phyloP scores from a whole-genome alignment of 2,888 invertebrate species.

The Cetonia aurata region DNA sequence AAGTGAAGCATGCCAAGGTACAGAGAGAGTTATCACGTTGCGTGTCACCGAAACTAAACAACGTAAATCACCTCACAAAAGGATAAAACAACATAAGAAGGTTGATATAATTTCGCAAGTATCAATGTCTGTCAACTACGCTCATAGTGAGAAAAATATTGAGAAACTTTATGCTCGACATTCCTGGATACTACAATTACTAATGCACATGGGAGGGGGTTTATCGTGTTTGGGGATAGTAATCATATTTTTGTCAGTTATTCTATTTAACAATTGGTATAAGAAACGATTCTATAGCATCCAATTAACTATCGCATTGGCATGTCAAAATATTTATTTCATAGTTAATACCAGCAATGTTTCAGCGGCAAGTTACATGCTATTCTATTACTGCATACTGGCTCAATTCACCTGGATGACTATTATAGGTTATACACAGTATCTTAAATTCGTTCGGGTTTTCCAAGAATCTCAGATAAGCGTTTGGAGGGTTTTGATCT shows the following conservation, averaged over 20 bases:
- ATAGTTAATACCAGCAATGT: conserved; percentile 7
- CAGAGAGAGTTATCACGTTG: conserved; percentile 3
- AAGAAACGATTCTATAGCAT: conserved; percentile 14
- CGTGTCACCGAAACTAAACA: not conserved
- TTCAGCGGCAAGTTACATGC: not conserved
- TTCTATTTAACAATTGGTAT: conserved; percentile 21
- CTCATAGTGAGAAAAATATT: not conserved
- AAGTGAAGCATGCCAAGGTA: not conserved
- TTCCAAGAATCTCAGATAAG: not conserved
- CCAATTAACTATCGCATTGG: conserved; percentile 2
- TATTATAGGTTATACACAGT: conserved; percentile 17
- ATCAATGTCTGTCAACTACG: conserved; percentile 14
- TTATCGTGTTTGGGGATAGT: conserved; percentile 9
- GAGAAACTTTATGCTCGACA: conserved; percentile 5
- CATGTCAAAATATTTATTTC: conserved; percentile 15
- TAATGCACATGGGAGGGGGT: conserved; percentile 4
- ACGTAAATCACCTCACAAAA: not conserved
- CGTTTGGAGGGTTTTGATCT: not conserved
- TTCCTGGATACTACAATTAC: not conserved
- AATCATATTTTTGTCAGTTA: not conserved
- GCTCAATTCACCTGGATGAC: conserved; percentile 27
- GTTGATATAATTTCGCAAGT: conserved; percentile 21
- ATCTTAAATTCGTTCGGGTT: conserved; percentile 13
- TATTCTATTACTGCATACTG: conserved; percentile 24
- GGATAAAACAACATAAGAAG: not conserved